Base-by-base conservation (phyloP, 2,888 invertebrate genomes). In the Nymphalis polychloros region DNA sequence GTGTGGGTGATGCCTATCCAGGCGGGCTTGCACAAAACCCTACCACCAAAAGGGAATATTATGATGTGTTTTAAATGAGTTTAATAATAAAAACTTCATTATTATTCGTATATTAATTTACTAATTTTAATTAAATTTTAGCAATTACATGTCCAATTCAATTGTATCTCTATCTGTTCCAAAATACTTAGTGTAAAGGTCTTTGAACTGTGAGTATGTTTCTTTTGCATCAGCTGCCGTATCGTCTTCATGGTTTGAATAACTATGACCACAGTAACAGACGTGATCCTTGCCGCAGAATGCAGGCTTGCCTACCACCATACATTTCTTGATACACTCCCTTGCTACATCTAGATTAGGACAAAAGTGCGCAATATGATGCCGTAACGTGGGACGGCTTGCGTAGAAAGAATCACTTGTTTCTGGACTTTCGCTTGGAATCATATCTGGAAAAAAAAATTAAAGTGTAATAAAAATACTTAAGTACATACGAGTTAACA, bases 311-410 rank as follows among this genome's bases (percentile, higher is more conserved):
- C 86, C 86, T 1, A 69, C 16, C 20, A 75, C 63, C 83, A 87
- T 83, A 60, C 92, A 92, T 20, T 73, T 82, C 23, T 76, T 75
- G n/a, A 92, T 90, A 53, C 92, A 92, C 2, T 59, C 1, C 23
- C 87, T 79, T 0, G 91, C 92, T 8, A 74, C 50, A 0, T 84
- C 78, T 0, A 91, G 72, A 63, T 87, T 80, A 0, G 89, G 85
- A 46, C 92, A 92, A 73, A 92, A 91, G 68, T 92, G 92, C 0
- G 90, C 88, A 2, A 92, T 91, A 46, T 92, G 90, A 63, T 92
- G 92, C 2, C 90, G 79, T 1, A 86, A 62, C 0, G 73, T 41
- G 27, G 85, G 79, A 1, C 72, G 76, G 0, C 59, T 35, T 8
- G 64, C 41, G 35, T 69, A 27, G 4, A 60, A 19, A 0, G 23